phyloP scores from a whole-genome alignment of 2,113 vertebrate species.

The Tor tambroides region DNA sequence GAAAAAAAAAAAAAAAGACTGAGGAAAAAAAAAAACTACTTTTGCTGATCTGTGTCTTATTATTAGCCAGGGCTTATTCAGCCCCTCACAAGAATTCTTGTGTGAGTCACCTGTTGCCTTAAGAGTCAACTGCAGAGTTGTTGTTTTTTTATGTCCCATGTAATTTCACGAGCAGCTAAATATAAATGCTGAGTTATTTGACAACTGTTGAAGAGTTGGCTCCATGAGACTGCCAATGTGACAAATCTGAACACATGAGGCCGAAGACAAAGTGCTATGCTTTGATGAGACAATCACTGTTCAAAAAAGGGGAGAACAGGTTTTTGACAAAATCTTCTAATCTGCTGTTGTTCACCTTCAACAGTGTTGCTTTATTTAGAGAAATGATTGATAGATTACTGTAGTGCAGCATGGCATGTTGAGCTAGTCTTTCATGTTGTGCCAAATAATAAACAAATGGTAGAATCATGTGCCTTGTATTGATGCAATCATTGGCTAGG shows the following conservation, averaged over 20 bases:
- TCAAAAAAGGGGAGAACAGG: background rate
- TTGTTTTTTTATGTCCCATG: background rate
- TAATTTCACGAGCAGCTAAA: background rate
- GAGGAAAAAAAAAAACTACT: background rate
- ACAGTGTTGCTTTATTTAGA: background rate
- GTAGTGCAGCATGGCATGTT: background rate
- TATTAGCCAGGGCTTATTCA: background rate
- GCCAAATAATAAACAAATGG: background rate
- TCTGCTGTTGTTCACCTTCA: background rate
- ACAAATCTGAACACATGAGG: background rate
- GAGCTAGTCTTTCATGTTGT: background rate
- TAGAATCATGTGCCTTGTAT: background rate
- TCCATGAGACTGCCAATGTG: background rate
- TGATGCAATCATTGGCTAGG: background rate
- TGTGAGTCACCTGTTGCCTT: background rate
- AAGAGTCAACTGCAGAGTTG: background rate
- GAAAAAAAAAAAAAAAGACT: too few species aligned
- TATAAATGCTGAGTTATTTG: background rate
- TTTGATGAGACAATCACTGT: background rate
- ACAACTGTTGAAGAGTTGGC: background rate
- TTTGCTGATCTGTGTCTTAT: background rate
- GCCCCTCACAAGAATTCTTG: background rate
- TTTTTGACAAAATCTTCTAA: background rate
- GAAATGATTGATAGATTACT: background rate
- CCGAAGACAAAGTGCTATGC: background rate